Base-by-base conservation (phyloP, 2,797 vertebrate species). In the Pelochelys cantorii region DNA sequence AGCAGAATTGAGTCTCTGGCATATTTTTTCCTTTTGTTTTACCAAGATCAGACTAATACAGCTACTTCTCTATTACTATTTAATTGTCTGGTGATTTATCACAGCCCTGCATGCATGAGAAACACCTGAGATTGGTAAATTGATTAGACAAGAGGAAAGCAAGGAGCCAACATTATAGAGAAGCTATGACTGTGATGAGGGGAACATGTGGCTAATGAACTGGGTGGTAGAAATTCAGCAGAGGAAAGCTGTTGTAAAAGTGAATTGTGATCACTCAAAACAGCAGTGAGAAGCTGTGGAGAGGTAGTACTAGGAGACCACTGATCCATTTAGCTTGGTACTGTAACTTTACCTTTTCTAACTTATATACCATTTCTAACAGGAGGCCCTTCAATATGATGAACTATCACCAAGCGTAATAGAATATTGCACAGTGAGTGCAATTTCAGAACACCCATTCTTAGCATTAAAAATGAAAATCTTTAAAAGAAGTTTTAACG, bases 361-460 rank as follows among this genome's bases (percentile, higher is more conserved):
- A 90, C 80, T 57, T 82, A 27, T 52, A 15, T 86, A 95, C 25
- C 37, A 34, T 91, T 20, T 83, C 93, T 84, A 87, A 17, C n/a
- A 37, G 0, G n/a, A 68, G 83, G 17, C 48, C 77, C 62, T n/a
- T 5, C 65, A 81, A 81, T 37, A 71, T 42, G 42, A 25, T 86
- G 53, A 81, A 81, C 77, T 94, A 55, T 34, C 71, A 54, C 80
- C 25, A 74, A 52, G 37, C 13, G 90, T 81, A 34, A 48, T 27
- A 79, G 81, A 57, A 62, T 23, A 81, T 68, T 90, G 37, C 14
- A 65, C 17, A 85, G 78, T 79, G 83, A 60, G 31, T 57, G 79
- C 25, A 53, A 48, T 94, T 94, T 90, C 68, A 57, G 93, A 92
- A 20, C 78, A 90, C 86, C 57, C 78, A 53, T 31, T 87, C 18